A percentile compares a stretch with the other conserved stretches of the same genome.
phyloP scores from a whole-genome alignment of 2,113 vertebrate species.

The Anhinga rufa region DNA sequence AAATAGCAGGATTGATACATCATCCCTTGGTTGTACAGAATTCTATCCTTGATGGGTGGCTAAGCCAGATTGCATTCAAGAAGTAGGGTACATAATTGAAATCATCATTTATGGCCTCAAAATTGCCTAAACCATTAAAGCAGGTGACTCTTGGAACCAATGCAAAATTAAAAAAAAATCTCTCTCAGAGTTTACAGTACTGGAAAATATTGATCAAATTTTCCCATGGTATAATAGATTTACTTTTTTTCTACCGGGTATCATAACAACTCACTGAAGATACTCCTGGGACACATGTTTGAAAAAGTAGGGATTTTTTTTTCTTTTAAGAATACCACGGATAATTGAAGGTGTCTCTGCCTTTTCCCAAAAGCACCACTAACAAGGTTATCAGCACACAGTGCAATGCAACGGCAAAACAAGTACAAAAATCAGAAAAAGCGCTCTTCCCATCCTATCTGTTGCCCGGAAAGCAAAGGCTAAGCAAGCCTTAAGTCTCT shows the following conservation, averaged over 20 bases:
- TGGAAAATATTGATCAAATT: not conserved
- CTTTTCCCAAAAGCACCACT: not conserved
- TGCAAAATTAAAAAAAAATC: not conserved
- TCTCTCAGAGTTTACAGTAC: not conserved
- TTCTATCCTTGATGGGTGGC: not conserved
- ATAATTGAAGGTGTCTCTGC: not conserved
- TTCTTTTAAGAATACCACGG: not conserved
- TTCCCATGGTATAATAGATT: not conserved
- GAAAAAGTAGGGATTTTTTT: not conserved
- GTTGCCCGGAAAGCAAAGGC: not conserved
- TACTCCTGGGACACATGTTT: not conserved
- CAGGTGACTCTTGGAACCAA: not conserved
- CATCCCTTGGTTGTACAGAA: not conserved
- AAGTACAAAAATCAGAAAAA: not conserved
- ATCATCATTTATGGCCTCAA: not conserved
- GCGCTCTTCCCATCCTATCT: not conserved
- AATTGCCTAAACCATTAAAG: not conserved
- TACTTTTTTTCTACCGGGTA: not conserved
- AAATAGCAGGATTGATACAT: not conserved
- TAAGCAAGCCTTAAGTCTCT: not conserved
- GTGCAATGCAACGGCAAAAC: not conserved
- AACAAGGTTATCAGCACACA: not conserved
- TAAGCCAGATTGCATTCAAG: not conserved
- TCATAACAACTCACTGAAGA: not conserved
- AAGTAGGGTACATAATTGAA: not conserved